Percentiles rank a stretch among this genome's conserved stretches.
Conservation (phyloP, 2,113 vertebrate species). For the Heliornis fulica region DNA sequence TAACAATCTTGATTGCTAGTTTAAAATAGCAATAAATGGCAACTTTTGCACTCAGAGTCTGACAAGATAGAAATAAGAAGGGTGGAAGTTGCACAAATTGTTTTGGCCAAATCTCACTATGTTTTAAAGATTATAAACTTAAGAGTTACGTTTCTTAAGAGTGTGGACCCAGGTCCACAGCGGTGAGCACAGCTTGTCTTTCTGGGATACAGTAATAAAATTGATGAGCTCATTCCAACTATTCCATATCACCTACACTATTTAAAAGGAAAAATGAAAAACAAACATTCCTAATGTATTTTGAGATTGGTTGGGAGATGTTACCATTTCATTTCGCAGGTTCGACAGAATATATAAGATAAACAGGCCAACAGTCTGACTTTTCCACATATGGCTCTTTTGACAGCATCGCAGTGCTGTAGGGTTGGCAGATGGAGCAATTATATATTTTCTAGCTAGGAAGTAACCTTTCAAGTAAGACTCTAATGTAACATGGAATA, state of each 20-base stretch:
- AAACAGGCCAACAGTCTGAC: constrained; percentile 47
- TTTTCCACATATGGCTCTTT: constrained; percentile 55
- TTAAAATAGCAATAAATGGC: background rate
- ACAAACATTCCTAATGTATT: background rate
- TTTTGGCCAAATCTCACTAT: background rate
- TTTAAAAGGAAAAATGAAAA: background rate
- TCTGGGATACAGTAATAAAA: background rate
- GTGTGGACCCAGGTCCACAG: background rate
- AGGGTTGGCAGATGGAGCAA: constrained; percentile 66
- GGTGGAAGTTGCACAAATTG: background rate
- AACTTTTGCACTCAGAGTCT: background rate
- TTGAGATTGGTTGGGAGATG: constrained; percentile 1
- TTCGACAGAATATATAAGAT: constrained; percentile 6
- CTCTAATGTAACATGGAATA: background rate
- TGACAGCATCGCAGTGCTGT: constrained; percentile 22
- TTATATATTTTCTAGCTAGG: constrained; percentile 39
- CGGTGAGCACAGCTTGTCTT: background rate
- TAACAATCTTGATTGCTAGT: background rate
- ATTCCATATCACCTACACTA: background rate
- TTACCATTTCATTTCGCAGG: constrained; percentile 24
- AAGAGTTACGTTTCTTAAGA: background rate
- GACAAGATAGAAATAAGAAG: background rate
- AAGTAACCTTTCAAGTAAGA: constrained; percentile 55
- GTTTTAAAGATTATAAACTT: background rate
- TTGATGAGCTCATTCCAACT: background rate